Base-by-base conservation (phyloP, 2,888 invertebrate genomes). In the Cinara cedri region DNA sequence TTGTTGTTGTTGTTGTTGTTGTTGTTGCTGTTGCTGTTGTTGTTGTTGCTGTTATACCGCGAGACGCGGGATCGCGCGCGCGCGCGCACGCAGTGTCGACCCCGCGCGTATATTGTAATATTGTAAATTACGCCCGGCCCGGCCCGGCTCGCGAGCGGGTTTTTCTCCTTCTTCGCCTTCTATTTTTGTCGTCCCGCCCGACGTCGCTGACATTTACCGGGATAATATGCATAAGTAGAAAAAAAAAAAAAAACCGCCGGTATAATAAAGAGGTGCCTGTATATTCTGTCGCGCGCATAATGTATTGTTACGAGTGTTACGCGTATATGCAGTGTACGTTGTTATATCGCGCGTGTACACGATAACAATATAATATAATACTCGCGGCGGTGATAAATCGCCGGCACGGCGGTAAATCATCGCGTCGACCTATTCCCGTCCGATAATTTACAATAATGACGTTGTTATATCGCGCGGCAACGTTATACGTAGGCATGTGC, bases 381-480 rank as follows among this genome's bases (percentile, higher is more conserved):
- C 57, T 44, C 57, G 34, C 62, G 34, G 11, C 46, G 68, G 74
- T 74, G 74, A 78, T 78, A 78, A 78, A 78, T 78, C 70, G 60
- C 60, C 51, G 34, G 49, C 6, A 68, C 60, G 34, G 78, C 60
- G 60, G 70, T 78, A 78, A 78, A 78, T 78, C 78, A 78, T 78
- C 68, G 74, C 54, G 19, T 6, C 46, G 51, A 24, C 19, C 19
- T 66, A 19, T 63, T 26, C 26, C 42, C 54, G 44, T 57, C 49
- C 34, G 34, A 34, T 34, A 34, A 34, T 34, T 34, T 34, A 34
- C 6, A 34, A 34, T 34, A 34, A n/a, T n/a, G n/a, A n/a, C n/a
- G n/a, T n/a, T n/a, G n/a, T n/a, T n/a, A n/a, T n/a, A n/a, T n/a
- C n/a, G n/a, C n/a, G n/a, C n/a, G n/a, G n/a, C n/a, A n/a, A n/a